Evolutionary conservation across 2,797 vertebrate species (phyloP).

Genomic region (Strix occidentalis): DNA sequence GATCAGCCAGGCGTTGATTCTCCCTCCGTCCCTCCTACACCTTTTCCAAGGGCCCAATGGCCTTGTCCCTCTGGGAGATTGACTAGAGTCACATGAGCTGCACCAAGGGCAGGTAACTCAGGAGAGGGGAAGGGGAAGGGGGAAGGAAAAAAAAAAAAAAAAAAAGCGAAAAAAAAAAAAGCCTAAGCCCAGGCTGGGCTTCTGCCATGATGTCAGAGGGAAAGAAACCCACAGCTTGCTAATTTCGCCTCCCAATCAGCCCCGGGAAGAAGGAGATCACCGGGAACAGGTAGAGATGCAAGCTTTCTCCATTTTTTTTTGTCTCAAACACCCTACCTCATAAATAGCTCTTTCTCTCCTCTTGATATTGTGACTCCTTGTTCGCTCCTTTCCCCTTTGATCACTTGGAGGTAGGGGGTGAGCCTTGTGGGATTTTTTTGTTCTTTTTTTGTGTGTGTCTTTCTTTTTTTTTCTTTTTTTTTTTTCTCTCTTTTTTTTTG

Average conservation of each 20-base stretch:
- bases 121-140: conserved; percentile 67
- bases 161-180: not conserved
- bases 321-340: not conserved
- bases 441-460: not conserved
- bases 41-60: conserved; percentile 86
- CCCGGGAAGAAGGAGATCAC: conserved; percentile 85
- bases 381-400: conserved; percentile 81
- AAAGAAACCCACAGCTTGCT: conserved; percentile 82
- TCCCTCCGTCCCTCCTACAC: conserved; percentile 83
- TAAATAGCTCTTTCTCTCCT: conserved; percentile 60
- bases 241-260: conserved; percentile 85
- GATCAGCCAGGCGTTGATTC: conserved; percentile 52
- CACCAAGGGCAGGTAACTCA: conserved; percentile 87
- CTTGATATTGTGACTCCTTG: conserved; percentile 68
- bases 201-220: conserved; percentile 89
- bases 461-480: not conserved
- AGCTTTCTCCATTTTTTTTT: not conserved
- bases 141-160: not conserved
- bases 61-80: conserved; percentile 52
- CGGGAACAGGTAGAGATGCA: conserved; percentile 87
- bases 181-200: conserved; percentile 55
- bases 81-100: conserved; percentile 79
- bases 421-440: conserved; percentile 83
- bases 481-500: conserved; percentile 66
- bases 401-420: conserved; percentile 86